A percentile compares a stretch with the other conserved stretches of the same genome.
phyloP scores from a whole-genome alignment of 2,888 invertebrate genomes.

The Ferrisia virgata region DNA sequence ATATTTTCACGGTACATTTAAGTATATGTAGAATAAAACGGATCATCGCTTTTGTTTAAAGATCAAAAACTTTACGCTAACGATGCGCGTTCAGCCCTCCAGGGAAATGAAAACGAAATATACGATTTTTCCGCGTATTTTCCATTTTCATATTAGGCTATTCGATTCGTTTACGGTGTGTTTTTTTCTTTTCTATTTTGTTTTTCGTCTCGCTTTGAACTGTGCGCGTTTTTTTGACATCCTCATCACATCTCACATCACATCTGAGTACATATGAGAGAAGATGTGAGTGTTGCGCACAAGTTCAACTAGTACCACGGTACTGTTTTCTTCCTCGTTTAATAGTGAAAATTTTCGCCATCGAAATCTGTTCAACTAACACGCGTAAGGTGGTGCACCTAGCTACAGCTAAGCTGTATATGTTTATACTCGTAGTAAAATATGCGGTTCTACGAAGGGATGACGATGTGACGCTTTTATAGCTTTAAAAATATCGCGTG shows the following conservation, averaged over 20 bases:
- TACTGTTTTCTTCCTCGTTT: too few relatives aligned
- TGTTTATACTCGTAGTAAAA: too few relatives aligned
- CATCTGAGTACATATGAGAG: background rate
- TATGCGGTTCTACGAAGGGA: background rate
- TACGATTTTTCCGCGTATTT: background rate
- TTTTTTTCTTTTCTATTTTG: background rate
- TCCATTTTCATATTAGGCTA: background rate
- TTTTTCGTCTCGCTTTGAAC: background rate
- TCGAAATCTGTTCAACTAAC: too few relatives aligned
- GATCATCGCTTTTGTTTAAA: slow-evolving; percentile 25
- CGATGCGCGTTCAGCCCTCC: background rate
- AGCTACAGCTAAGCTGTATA: too few relatives aligned
- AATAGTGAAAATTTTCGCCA: too few relatives aligned
- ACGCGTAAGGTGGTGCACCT: too few relatives aligned
- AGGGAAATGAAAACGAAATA: background rate
- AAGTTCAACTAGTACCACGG: background rate
- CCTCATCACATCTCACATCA: background rate
- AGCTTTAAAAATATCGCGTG: background rate
- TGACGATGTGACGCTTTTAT: background rate
- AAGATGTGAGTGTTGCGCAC: too few relatives aligned
- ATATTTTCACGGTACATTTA: slow-evolving; percentile 22
- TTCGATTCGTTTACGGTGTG: background rate
- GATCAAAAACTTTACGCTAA: slow-evolving; percentile 10
- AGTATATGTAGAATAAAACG: background rate
- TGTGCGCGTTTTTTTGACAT: background rate